Base-by-base conservation (phyloP, 2,113 vertebrate species). In the Podiceps cristatus region DNA sequence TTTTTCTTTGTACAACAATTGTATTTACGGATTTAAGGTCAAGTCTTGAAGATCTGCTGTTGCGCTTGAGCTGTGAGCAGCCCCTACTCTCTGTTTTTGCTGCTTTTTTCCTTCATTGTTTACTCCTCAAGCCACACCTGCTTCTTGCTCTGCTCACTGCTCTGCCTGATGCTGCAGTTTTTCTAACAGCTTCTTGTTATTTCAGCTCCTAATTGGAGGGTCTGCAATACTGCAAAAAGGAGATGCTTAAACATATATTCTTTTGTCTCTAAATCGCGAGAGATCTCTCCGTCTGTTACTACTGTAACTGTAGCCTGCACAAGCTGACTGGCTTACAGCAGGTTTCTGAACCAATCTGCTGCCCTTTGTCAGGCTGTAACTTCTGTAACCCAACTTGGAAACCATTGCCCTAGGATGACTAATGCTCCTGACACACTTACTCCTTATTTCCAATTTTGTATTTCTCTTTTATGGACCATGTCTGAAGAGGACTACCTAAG, bases 341-440 rank as follows among this genome's bases (percentile, higher is more conserved):
- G 71, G 52, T 71, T 86, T 92, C n/a, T 33, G 68, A 90, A 59
- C 5, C 24, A 28, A 47, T 28, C 31, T 75, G 25, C 22, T 90
- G 53, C 40, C 3, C 33, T 86, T 55, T 42, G 40, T 44, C 53
- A 75, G 56, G 8, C 53, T 60, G 8, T 52, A 47, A 10, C 28
- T 72, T 60, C 63, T 49, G 45, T 62, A 58, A 49, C 13, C 28
- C 0, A 3, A 72, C 72, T 52, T 1, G 1, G 55, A 76, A 84
- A 35, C 8, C 3, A 24, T n/a, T 62, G 56, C 12, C 42, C 6
- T 16, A 33, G 35, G 40, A 44, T 3, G 5, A 56, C 10, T 0
- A 0, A 18, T 45, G 8, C n/a, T 72, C n/a, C 74, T 56, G 62
- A 18, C 14, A 45, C 3, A 22, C 31, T 56, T 42, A 53, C 27